Evolutionary conservation across 2,113 vertebrate species (phyloP).

Genomic region (Ammospiza caudacuta): DNA sequence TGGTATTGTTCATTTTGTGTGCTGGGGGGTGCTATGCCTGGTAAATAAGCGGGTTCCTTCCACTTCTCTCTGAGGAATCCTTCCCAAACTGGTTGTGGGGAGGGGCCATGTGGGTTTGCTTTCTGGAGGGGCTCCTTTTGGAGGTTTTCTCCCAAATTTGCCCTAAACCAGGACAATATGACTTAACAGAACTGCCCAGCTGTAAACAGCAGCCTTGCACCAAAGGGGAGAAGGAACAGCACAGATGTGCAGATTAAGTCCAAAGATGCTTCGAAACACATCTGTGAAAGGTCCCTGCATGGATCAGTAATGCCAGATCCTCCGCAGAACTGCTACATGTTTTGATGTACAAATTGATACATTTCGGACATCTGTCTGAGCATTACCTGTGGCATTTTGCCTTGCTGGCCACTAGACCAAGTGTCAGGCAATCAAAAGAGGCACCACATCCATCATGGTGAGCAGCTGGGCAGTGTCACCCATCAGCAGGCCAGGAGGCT

Average conservation of each 20-base stretch:
- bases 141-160: too few species aligned
- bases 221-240: not conserved
- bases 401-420: not conserved
- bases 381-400: slow-evolving; percentile 60
- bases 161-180: too few species aligned
- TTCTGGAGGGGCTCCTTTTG: too few species aligned
- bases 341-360: slow-evolving; percentile 14
- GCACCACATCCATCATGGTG: not conserved
- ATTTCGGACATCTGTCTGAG: not conserved
- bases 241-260: not conserved
- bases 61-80: too few species aligned
- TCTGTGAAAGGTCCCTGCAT: not conserved
- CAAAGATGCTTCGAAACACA: not conserved
- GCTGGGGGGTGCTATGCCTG: too few species aligned
- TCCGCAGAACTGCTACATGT: not conserved
- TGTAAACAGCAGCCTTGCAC: not conserved
- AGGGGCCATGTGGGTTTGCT: too few species aligned
- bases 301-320: not conserved
- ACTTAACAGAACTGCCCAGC: not conserved
- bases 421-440: slow-evolving; percentile 39
- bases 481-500: slow-evolving; percentile 13
- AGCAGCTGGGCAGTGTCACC: slow-evolving; percentile 17
- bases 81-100: too few species aligned
- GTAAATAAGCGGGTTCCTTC: too few species aligned
- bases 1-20: too few species aligned